Evolutionary conservation across 2,113 vertebrate species (phyloP).

Genomic region (Irena cyanogastra): DNA sequence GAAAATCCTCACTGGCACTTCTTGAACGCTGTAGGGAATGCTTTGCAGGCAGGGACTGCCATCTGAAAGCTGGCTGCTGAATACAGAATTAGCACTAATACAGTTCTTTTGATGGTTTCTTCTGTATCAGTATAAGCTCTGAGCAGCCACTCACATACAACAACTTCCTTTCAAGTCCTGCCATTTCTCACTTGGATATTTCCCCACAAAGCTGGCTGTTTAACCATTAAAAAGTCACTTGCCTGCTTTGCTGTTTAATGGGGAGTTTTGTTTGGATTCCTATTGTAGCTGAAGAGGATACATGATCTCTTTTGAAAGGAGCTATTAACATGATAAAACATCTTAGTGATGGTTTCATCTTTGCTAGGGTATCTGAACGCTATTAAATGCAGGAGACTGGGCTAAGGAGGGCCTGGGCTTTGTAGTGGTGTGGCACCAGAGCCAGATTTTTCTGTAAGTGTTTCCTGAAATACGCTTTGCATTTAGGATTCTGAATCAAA

Average conservation of each 20-base stretch:
- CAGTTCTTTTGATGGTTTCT: conserved; percentile 8
- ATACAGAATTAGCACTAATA: not conserved
- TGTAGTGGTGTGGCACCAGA: conserved; percentile 52
- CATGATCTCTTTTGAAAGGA: conserved; percentile 28
- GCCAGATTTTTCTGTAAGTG: conserved; percentile 39
- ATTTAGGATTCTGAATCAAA: conserved; percentile 30
- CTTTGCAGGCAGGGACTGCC: conserved; percentile 11
- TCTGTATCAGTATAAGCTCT: not conserved
- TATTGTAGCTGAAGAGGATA: not conserved
- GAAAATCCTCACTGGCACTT: not conserved
- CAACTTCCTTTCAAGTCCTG: conserved; percentile 35
- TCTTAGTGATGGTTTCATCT: conserved; percentile 19
- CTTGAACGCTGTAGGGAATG: not conserved
- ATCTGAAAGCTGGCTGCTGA: not conserved
- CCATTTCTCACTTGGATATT: conserved; percentile 21
- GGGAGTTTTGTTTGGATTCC: conserved; percentile 1
- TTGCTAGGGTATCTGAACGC: not conserved
- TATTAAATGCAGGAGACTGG: not conserved
- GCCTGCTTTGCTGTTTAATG: not conserved
- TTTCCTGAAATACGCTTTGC: conserved; percentile 64
- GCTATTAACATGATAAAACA: conserved; percentile 41
- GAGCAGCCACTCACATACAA: not conserved
- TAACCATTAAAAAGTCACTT: conserved; percentile 3
- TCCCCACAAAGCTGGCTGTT: conserved; percentile 11
- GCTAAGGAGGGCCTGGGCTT: not conserved